Percentiles rank a stretch among this genome's conserved stretches.
phyloP scores from a whole-genome alignment of 2,797 vertebrate genomes.

The Macropodus opercularis region DNA sequence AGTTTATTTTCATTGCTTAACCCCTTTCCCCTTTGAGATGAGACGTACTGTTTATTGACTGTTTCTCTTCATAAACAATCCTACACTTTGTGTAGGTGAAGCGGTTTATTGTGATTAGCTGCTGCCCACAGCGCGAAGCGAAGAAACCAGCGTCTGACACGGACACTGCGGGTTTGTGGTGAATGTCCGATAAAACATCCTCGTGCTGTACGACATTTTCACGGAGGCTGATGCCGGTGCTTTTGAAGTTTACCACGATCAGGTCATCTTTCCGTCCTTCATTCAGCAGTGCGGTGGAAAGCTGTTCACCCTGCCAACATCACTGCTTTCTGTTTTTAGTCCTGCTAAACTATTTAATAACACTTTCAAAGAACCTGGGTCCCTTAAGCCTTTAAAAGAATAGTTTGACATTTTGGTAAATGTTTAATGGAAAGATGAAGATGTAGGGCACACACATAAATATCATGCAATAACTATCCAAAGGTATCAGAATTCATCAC shows the following conservation, averaged over 20 bases:
- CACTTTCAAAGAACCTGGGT: slow-evolving; percentile 6
- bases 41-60: slow-evolving; percentile 35
- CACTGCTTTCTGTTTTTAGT: slow-evolving; percentile 17
- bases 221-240: background rate
- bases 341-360: slow-evolving; percentile 10
- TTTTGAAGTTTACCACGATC: slow-evolving; percentile 25
- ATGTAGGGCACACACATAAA: background rate
- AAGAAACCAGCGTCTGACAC: slow-evolving; percentile 10
- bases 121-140: slow-evolving; percentile 2
- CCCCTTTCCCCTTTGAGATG: slow-evolving; percentile 18
- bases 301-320: slow-evolving; percentile 20
- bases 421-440: background rate
- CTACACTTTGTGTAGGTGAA: slow-evolving; percentile 27
- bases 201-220: background rate
- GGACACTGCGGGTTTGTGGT: slow-evolving; percentile 8
- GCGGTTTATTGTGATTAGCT: slow-evolving; percentile 5
- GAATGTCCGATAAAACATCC: background rate
- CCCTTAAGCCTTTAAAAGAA: background rate
- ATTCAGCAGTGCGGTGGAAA: slow-evolving; percentile 1
- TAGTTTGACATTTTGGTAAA: background rate
- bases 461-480: slow-evolving; percentile 1
- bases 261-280: slow-evolving; percentile 37
- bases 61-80: slow-evolving; percentile 32
- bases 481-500: too few relatives aligned
- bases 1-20: slow-evolving; percentile 31